A percentile compares a stretch with the other conserved stretches of the same genome.
These are phyloP conservation scores for Poecilia gillii DNA, from an alignment of 2,797 vertebrate species.

Conservation along the genomic window DNA sequence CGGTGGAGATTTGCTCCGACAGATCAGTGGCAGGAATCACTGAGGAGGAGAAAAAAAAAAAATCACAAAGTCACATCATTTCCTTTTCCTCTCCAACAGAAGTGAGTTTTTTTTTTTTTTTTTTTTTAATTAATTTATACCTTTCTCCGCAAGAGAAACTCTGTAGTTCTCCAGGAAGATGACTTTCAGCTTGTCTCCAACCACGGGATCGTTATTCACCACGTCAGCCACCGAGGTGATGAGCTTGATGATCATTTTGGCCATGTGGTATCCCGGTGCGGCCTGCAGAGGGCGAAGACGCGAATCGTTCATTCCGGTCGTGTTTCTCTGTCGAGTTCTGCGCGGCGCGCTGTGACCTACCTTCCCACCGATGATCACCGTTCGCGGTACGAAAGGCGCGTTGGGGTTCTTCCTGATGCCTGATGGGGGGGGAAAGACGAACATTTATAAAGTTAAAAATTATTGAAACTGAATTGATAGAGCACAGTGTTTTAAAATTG, in stretches of 20 bases:
- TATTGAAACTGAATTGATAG: too few relatives aligned
- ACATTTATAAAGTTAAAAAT: too few relatives aligned
- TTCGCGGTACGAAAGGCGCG: conserved; percentile 89
- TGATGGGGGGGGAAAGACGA: conserved; percentile 48
- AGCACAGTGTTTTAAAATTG: too few relatives aligned
- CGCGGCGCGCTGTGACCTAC: conserved; percentile 64
- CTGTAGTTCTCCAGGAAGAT: conserved; percentile 97
- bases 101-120: neutral
- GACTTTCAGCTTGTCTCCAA: conserved; percentile 92
- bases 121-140: conserved; percentile 58
- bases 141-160: conserved; percentile 97
- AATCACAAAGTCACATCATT: too few relatives aligned
- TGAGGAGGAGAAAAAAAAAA: conserved; percentile 57
- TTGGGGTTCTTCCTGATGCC: conserved; percentile 89
- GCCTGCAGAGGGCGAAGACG: conserved; percentile 80
- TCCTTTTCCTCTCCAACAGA: neutral
- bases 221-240: conserved; percentile 91
- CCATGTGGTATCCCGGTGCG: conserved; percentile 97
- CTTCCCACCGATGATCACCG: conserved; percentile 96
- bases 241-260: conserved; percentile 95
- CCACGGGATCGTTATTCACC: conserved; percentile 89
- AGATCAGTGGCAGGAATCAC: conserved; percentile 96
- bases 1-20: conserved; percentile 97
- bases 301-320: neutral
- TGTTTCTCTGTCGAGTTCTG: neutral